Conservation (phyloP, 2,888 invertebrate genomes). For the Eumacrocentrus americanus region DNA sequence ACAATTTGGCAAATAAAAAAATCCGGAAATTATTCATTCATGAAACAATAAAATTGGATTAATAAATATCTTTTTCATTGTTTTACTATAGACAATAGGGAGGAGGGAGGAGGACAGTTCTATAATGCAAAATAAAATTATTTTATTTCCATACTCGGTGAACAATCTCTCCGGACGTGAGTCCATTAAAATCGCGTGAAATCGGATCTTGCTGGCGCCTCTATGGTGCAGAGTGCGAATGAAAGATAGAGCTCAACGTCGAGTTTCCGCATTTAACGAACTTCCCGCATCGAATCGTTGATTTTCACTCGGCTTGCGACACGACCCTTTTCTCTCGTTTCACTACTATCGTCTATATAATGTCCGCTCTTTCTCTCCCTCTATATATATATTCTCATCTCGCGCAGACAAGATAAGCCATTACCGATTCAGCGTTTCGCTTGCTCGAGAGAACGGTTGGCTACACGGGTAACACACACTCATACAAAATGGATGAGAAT, state of each 20-base stretch:
- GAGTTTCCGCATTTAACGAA: constrained; percentile 36
- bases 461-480: constrained; percentile 28
- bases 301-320: constrained; percentile 35
- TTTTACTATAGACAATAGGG: neutral
- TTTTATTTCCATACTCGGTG: neutral
- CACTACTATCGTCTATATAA: constrained; percentile 13
- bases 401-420: constrained; percentile 48
- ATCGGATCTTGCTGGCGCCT: constrained; percentile 7
- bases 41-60: no score
- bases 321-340: constrained; percentile 25
- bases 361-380: constrained; percentile 23
- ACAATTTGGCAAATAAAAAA: no score
- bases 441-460: constrained; percentile 37
- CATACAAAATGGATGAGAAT: constrained; percentile 25
- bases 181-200: neutral
- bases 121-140: neutral
- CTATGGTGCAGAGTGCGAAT: constrained; percentile 11
- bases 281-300: constrained; percentile 27
- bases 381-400: constrained; percentile 36
- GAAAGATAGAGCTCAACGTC: constrained; percentile 10
- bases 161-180: neutral
- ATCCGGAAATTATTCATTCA: no score
- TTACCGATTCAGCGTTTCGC: constrained; percentile 44
- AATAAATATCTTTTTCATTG: neutral
- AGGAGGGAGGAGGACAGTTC: no score